A percentile compares a stretch with the other conserved stretches of the same genome.
Evolutionary conservation across 2,113 vertebrate species (phyloP).

Genomic region (Bufo gargarizans): DNA sequence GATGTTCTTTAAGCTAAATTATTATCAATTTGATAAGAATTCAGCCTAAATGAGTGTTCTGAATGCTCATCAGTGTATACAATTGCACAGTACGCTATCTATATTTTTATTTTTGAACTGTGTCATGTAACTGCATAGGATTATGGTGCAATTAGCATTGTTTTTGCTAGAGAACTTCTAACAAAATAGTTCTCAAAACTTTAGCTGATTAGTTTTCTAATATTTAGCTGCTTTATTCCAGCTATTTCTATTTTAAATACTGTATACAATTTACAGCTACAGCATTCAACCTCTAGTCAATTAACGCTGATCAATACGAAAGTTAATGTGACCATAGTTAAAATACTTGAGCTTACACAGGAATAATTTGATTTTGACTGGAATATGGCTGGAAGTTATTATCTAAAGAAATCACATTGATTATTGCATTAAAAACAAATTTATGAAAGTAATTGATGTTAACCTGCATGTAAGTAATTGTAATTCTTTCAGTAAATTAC

Average conservation of each 20-base stretch:
- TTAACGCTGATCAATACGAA: constrained; percentile 25
- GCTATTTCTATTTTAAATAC: constrained; percentile 2
- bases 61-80: too few relatives aligned
- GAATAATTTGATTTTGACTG: constrained; percentile 41
- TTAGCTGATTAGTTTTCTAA: not conserved
- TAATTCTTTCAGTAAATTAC: constrained; percentile 28
- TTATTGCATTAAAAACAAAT: constrained; percentile 34
- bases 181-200: too few relatives aligned
- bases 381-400: constrained; percentile 39
- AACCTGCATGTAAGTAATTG: constrained; percentile 33
- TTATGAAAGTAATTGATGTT: constrained; percentile 27
- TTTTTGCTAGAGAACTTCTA: too few relatives aligned
- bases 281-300: not conserved
- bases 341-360: not conserved
- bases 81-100: too few relatives aligned
- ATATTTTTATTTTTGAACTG: too few relatives aligned
- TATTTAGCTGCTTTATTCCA: not conserved
- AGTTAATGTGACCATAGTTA: not conserved
- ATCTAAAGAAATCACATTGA: constrained; percentile 30
- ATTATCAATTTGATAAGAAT: too few relatives aligned
- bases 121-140: too few relatives aligned
- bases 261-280: not conserved
- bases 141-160: too few relatives aligned
- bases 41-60: too few relatives aligned
- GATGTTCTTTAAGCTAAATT: too few relatives aligned